Evolutionary conservation across 2,797 vertebrate genomes (phyloP), one percentile per base, ranked within the genome.

Genomic region (Jordanella pulchra): DNA sequence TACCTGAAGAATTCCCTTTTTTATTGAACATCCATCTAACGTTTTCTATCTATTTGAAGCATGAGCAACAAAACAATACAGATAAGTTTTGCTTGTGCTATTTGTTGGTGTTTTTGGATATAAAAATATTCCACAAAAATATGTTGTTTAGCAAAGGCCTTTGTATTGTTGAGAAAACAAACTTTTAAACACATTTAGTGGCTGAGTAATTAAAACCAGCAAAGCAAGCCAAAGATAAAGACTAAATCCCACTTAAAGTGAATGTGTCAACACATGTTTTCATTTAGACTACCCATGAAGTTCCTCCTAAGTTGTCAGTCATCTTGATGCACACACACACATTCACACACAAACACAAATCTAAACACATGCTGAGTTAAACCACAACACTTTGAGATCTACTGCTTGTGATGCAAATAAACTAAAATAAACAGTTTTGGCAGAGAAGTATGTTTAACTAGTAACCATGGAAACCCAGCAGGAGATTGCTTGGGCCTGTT

Each of bases 401-500:
- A 58, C 51, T 63, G 75, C 71, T 72, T 63, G 71, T 27, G 71
- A 79, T 78, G 64, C 64, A 82, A 83, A 86, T 81, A 68, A 56
- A 32, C 11, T 55, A 12, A 50, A 79, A 12, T 44, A 81, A 68
- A 66, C 28, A 56, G 45, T 76, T 68, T 17, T 50, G 25, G 13
- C 25, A 4, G 61, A 53, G 14, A 53, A 39, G 48, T 65, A 47
- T 55, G 75, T 60, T 82, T 84, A 74, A 86, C 50, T 51, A 63
- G 80, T 89, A 77, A n/a, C 85, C 75, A 87, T 89, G 79, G 86
- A 75, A 87, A 86, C 87, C 69, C 78, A 50, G 67, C 76, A 77
- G 79, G 81, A 67, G 74, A 60, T 23, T 4, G 44, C 42, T 25
- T 42, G 64, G 35, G 72, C 48, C 65, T 73, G 42, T 71, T 48